A percentile compares a stretch with the other conserved stretches of the same genome.
Evolutionary conservation across 2,888 invertebrate genomes (phyloP).

Genomic region (Melinaea menophilus): DNA sequence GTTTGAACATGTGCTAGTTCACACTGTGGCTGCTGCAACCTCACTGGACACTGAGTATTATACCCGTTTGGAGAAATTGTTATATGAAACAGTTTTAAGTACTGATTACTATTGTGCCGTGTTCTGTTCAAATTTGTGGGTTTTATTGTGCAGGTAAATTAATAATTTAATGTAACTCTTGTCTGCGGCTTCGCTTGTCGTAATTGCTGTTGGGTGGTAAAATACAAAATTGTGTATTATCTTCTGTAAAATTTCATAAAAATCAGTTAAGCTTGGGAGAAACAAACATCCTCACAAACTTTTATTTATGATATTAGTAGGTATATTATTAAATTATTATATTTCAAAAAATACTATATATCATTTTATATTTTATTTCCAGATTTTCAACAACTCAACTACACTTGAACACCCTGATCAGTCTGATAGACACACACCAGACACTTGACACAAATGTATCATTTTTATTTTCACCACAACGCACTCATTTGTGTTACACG

Average conservation of each 20-base stretch:
- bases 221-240: too few species aligned
- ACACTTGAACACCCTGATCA: constrained; percentile 43
- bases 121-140: constrained; percentile 60
- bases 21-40: constrained; percentile 41
- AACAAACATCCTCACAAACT: too few species aligned
- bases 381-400: constrained; percentile 43
- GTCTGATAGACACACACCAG: constrained; percentile 51
- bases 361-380: constrained; percentile 31
- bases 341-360: background rate
- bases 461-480: constrained; percentile 53
- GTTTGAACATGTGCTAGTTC: constrained; percentile 50
- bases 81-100: constrained; percentile 51
- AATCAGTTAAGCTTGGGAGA: too few species aligned
- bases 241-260: too few species aligned
- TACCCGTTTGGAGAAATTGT: constrained; percentile 42
- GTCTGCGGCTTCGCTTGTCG: too few species aligned
- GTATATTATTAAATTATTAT: too few species aligned
- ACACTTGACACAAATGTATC: constrained; percentile 40
- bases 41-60: constrained; percentile 46
- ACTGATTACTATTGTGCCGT: constrained; percentile 48
- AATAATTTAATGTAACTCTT: constrained; percentile 9
- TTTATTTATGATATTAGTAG: too few species aligned
- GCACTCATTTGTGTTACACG: constrained; percentile 44
- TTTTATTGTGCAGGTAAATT: constrained; percentile 52
- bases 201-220: too few species aligned